A percentile compares a stretch with the other conserved stretches of the same genome.
Evolutionary conservation across 92 coral and sea anemone species (phyloP).

Genomic region (Nematostella vectensis): DNA sequence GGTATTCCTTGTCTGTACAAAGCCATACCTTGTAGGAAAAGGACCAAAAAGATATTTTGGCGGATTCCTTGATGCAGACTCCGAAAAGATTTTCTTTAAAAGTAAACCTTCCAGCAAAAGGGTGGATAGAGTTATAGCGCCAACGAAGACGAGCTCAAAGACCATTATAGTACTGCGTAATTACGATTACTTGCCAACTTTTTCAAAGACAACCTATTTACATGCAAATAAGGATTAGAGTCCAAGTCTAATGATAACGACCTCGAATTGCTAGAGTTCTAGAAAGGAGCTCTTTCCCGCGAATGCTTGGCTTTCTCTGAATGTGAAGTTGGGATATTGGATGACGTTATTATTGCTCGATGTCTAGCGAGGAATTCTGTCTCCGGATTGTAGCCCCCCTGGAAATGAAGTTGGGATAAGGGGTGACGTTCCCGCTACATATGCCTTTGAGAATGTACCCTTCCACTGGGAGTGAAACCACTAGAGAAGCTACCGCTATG

Average conservation of each 20-base stretch:
- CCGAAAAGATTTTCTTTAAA: slow-evolving; percentile 29
- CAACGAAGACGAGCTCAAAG: slow-evolving; percentile 36
- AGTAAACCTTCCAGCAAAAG: slow-evolving; percentile 26
- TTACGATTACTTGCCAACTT: background rate
- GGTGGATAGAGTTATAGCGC: slow-evolving; percentile 6
- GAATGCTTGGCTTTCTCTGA: too few relatives aligned
- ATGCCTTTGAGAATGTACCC: slow-evolving; percentile 26
- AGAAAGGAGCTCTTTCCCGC: too few relatives aligned
- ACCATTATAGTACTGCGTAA: too few relatives aligned
- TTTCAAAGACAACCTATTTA: too few relatives aligned
- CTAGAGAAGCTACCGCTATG: slow-evolving; percentile 29
- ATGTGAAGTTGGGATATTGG: too few relatives aligned
- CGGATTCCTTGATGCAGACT: background rate
- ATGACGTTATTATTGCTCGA: too few relatives aligned
- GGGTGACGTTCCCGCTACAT: slow-evolving; percentile 37
- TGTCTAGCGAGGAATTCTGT: too few relatives aligned
- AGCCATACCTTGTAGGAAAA: slow-evolving; percentile 17
- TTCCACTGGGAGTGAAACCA: slow-evolving; percentile 31
- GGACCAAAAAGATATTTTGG: slow-evolving; percentile 6
- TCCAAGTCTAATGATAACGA: too few relatives aligned
- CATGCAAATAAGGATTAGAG: too few relatives aligned
- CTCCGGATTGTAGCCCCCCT: too few relatives aligned
- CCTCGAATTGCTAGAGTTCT: too few relatives aligned
- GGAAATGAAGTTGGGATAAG: slow-evolving; percentile 18
- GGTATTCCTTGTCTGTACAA: background rate